Conservation (phyloP, 2,888 invertebrate species). For the Lepidochrysops patricia region DNA sequence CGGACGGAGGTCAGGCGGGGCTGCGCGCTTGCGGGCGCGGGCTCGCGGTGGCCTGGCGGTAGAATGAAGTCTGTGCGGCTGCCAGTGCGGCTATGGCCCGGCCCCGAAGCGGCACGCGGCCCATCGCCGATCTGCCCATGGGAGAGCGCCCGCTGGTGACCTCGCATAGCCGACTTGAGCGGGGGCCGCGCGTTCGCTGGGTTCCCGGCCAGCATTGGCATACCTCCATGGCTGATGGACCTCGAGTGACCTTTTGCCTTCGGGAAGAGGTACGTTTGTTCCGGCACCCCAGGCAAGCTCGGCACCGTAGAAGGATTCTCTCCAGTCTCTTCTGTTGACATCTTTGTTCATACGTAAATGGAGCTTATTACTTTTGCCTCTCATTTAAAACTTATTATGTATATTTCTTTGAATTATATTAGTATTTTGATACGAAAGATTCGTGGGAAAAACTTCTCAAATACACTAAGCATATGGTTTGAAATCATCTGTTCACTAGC, state of each 20-base stretch:
- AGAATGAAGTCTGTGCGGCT: slow-evolving; percentile 92
- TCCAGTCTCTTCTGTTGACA: slow-evolving; percentile 80
- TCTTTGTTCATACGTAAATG: slow-evolving; percentile 77
- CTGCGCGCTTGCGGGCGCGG: slow-evolving; percentile 51
- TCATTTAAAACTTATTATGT: slow-evolving; percentile 55
- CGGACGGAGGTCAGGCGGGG: slow-evolving; percentile 64
- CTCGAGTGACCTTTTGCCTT: slow-evolving; percentile 81
- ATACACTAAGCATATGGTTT: slow-evolving; percentile 63
- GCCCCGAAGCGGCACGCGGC: slow-evolving; percentile 46
- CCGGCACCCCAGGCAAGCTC: slow-evolving; percentile 68
- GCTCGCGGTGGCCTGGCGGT: slow-evolving; percentile 88
- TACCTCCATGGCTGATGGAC: slow-evolving; percentile 90
- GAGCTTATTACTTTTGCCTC: slow-evolving; percentile 47
- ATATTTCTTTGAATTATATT: slow-evolving; percentile 35
- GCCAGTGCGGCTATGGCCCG: slow-evolving; percentile 86
- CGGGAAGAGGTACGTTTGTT: slow-evolving; percentile 70
- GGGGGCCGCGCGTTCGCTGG: slow-evolving; percentile 77
- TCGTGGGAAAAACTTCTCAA: slow-evolving; percentile 37
- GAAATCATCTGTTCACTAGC: slow-evolving; percentile 60
- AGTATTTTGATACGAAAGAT: slow-evolving; percentile 30
- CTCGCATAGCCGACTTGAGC: slow-evolving; percentile 81
- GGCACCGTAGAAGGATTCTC: slow-evolving; percentile 67
- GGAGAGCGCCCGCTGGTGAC: slow-evolving; percentile 89
- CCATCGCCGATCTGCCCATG: slow-evolving; percentile 88
- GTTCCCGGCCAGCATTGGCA: slow-evolving; percentile 61